Percentiles rank a stretch among this genome's conserved stretches.
phyloP scores from a whole-genome alignment of 1,140 invertebrate species.

The Aricia agestis region DNA sequence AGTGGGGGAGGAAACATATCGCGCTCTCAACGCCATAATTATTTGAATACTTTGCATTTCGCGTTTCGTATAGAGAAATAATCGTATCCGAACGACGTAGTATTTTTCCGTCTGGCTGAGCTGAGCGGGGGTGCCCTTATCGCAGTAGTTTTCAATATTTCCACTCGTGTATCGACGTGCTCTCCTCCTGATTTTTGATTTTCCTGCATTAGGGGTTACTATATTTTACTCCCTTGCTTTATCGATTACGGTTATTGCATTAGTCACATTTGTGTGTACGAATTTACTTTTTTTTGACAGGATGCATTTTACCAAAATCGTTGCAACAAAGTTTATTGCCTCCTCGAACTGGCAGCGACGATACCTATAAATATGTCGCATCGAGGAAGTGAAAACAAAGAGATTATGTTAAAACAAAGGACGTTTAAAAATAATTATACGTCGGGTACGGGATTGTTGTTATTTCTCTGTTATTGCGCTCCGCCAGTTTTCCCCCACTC shows the following conservation, averaged over 20 bases:
- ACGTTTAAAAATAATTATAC: conserved; percentile 11
- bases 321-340: background rate
- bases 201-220: background rate
- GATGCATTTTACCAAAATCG: background rate
- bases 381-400: conserved; percentile 12
- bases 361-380: conserved; percentile 8
- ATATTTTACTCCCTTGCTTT: background rate
- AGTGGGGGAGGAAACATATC: conserved; percentile 38
- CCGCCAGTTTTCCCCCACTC: conserved; percentile 30
- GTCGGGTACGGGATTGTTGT: conserved; percentile 23
- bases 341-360: background rate
- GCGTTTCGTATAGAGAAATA: conserved; percentile 58
- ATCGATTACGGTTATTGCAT: background rate
- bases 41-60: conserved; percentile 70
- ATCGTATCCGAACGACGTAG: conserved; percentile 51
- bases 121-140: conserved; percentile 34
- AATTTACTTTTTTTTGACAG: background rate
- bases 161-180: background rate
- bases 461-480: conserved; percentile 21
- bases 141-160: background rate
- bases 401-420: conserved; percentile 9
- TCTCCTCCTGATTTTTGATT: background rate
- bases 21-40: conserved; percentile 60
- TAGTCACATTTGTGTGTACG: too few relatives aligned
- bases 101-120: conserved; percentile 58